phyloP scores from a whole-genome alignment of 2,888 invertebrate genomes.

The Ashinkailepas kermadecensis region DNA sequence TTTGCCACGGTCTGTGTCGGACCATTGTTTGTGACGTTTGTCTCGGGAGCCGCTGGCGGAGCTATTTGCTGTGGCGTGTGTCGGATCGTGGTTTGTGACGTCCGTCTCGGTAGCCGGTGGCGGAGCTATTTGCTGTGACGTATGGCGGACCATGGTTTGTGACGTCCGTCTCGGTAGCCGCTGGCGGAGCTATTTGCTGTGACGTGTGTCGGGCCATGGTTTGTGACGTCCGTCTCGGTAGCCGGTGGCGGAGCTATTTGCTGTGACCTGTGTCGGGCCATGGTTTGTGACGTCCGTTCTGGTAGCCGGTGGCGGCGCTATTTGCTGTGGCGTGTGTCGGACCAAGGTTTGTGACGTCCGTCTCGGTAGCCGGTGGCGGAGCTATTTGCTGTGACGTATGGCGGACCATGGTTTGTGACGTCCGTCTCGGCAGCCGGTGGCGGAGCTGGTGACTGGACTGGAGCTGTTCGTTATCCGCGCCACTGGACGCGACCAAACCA shows the following conservation, averaged over 20 bases:
- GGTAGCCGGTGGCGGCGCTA: conserved; percentile 9
- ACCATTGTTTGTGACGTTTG: too few relatives aligned
- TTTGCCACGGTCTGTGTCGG: too few relatives aligned
- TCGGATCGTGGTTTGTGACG: too few relatives aligned
- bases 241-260: conserved; percentile 1
- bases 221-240: not conserved
- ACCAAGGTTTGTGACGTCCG: too few relatives aligned
- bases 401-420: too few relatives aligned
- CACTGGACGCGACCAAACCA: not conserved
- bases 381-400: not conserved
- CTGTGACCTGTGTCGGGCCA: too few relatives aligned
- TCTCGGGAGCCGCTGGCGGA: not conserved
- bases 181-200: not conserved
- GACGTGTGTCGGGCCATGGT: too few relatives aligned
- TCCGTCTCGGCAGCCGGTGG: not conserved
- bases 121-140: not conserved
- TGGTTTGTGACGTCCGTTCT: too few relatives aligned
- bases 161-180: not conserved
- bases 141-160: too few relatives aligned
- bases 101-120: not conserved
- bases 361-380: not conserved
- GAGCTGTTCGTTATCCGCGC: conserved; percentile 8
- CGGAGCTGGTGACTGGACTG: not conserved
- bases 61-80: not conserved
- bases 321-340: too few relatives aligned